These are phyloP conservation scores for Tachina lurida DNA, from an alignment of 2,888 invertebrate species.

Conservation along the genomic window DNA sequence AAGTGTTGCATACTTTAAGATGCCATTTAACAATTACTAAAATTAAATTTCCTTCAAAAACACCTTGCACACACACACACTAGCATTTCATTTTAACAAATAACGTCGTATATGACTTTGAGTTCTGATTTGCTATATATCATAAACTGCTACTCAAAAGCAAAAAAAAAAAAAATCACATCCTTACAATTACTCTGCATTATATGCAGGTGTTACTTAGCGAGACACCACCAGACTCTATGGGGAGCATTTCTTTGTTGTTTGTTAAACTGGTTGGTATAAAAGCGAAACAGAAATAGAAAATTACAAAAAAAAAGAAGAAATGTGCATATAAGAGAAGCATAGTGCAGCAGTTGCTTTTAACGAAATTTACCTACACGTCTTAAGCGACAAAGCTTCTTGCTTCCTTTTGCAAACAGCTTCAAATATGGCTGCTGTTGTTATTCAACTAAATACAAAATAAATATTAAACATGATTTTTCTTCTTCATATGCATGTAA, in stretches of 20 bases:
- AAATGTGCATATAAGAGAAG: not conserved
- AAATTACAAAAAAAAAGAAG: constrained; percentile 1
- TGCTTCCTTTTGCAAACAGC: not conserved
- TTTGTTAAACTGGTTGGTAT: constrained; percentile 21
- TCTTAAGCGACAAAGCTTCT: constrained; percentile 37
- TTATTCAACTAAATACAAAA: constrained; percentile 52
- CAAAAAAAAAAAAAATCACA: constrained; percentile 37
- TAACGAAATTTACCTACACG: constrained; percentile 58
- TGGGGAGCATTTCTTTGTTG: constrained; percentile 43
- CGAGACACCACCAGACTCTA: constrained; percentile 18
- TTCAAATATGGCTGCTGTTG: constrained; percentile 25
- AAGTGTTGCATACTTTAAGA: constrained; percentile 34
- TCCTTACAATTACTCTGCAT: constrained; percentile 57
- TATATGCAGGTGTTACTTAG: constrained; percentile 69
- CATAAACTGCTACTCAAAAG: constrained; percentile 61
- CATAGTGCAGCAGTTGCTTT: constrained; percentile 57
- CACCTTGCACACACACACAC: not conserved
- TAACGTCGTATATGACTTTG: constrained; percentile 54
- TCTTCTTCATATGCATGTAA: constrained; percentile 32
- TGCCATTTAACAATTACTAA: not conserved
- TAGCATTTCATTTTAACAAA: constrained; percentile 50
- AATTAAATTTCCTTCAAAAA: constrained; percentile 31
- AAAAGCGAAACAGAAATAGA: not conserved
- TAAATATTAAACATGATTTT: constrained; percentile 55
- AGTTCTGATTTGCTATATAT: constrained; percentile 49